These are phyloP conservation scores for Streptopelia turtur DNA, from an alignment of 2,797 vertebrate species.

Conservation along the genomic window DNA sequence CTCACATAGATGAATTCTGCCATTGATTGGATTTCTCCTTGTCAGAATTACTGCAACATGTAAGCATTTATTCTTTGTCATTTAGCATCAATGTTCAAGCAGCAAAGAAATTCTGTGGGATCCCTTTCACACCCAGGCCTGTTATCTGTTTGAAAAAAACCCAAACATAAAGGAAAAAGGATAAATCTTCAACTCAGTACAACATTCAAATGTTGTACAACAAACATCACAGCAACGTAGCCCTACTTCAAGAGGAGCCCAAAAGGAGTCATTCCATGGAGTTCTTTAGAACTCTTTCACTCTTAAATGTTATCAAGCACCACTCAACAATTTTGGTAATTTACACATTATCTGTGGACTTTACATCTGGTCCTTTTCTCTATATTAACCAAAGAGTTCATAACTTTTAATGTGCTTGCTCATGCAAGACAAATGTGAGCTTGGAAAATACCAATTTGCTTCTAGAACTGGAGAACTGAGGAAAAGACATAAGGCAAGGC, in stretches of 20 bases:
- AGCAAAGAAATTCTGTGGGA: conserved; percentile 79
- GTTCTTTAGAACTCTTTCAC: background rate
- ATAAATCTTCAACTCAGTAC: background rate
- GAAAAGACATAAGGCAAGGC: background rate
- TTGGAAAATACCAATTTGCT: background rate
- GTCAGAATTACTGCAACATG: background rate
- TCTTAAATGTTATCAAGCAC: background rate
- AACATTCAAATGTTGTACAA: background rate
- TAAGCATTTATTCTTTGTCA: background rate
- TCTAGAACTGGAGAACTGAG: background rate
- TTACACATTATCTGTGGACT: background rate
- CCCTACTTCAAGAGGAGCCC: background rate
- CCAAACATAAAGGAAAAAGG: background rate
- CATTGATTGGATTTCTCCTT: background rate
- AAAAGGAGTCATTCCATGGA: background rate
- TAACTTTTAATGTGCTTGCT: background rate
- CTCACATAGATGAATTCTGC: background rate
- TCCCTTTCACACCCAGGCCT: conserved; percentile 86
- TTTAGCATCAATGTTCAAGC: conserved; percentile 66
- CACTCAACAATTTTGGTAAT: background rate
- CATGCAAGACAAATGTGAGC: background rate
- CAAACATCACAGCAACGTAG: background rate
- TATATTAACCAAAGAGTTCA: background rate
- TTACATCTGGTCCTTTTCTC: background rate
- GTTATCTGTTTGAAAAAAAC: conserved; percentile 76